Evolutionary conservation across 1,140 invertebrate genomes (phyloP), one percentile per base, ranked within the genome.

Genomic region (Dendroctonus ponderosae): DNA sequence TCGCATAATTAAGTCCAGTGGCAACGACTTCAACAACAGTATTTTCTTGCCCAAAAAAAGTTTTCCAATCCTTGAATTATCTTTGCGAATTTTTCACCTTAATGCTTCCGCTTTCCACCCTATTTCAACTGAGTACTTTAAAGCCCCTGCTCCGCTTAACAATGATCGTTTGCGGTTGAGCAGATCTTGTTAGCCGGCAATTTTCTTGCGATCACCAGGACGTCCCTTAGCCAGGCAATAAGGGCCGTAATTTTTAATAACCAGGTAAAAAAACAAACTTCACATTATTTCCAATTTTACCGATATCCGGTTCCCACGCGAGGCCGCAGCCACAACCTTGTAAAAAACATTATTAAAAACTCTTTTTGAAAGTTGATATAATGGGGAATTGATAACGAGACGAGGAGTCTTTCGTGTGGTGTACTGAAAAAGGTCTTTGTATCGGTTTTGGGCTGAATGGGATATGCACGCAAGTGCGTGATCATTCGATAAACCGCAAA

Each of bases 271-370:
- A 62, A 65, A 65, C 54, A 65, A 65, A 65, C 63, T 65, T 46
- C 9, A 14, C n/a, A 44, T 60, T 57, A 44, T 43, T 65, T 58
- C 41, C 54, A 59, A 65, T 65, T 65, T 65, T 44, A 65, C 63
- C 63, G 44, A 65, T 65, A 65, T 65, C 63, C 63, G 63, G 63
- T 65, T 65, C 63, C 56, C 63, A 65, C 63, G 41, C 50, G 41
- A 15, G 41, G 38, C 51, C 41, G 38, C 53, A 63, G 61, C 61
- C 40, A 52, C 61, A 63, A 54, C 49, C 48, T 62, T 5, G 12
- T 38, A 52, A 62, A 58, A 60, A 51, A 62, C 26, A 48, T 44
- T 62, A 37, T 51, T 62, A 7, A 51, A 62, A 62, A 42, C 9
- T 14, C 42, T 58, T 58, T 58, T 58, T 11, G 42, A 40, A 12